Evolutionary conservation across 2,888 invertebrate species (phyloP), one percentile per base, ranked within the genome.

Genomic region (Lasioglossum oenotherae): DNA sequence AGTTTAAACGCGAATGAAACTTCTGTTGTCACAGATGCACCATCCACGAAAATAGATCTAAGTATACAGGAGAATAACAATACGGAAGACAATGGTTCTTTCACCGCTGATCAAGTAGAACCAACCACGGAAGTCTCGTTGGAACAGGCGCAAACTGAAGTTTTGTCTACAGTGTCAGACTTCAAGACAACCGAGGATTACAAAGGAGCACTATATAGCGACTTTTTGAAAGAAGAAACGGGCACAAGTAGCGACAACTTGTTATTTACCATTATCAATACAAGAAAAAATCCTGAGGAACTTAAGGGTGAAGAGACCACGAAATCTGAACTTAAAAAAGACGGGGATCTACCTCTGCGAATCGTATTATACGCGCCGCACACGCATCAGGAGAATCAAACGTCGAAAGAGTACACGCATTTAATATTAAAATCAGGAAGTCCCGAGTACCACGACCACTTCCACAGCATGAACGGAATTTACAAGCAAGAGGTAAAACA

Each of bases 301-400:
- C 16, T 12, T 46, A 44, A 38, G 16, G 38, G 57, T 12, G 0
- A 10, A 2, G 71, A 57, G 31, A 31, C 14, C 2, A 12, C 74
- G 8, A 57, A 72, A 64, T 23, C n/a, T 53, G 53, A 76, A 53
- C 4, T n/a, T 8, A 8, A 64, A 67, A 46, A 46, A 38, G 19
- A 23, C 10, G 8, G 83, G 12, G n/a, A 27, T n/a, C 31, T 93
- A 4, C 93, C 94, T 38, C 88, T 94, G 49, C 91, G 92, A n/a
- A 92, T 95, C 81, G 93, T 95, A 83, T 92, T 95, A 92, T 92
- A 91, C 41, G 93, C 94, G 1, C 94, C 94, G 1, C 95, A 95
- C 80, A 84, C 91, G 41, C 94, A 94, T 78, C 82, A 83, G n/a
- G 88, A 91, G 75, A 83, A 80, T 16, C 90, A 89, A 69, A 78